Evolutionary conservation across 2,888 invertebrate genomes (phyloP).

Genomic region (Acrobasis consociella): DNA sequence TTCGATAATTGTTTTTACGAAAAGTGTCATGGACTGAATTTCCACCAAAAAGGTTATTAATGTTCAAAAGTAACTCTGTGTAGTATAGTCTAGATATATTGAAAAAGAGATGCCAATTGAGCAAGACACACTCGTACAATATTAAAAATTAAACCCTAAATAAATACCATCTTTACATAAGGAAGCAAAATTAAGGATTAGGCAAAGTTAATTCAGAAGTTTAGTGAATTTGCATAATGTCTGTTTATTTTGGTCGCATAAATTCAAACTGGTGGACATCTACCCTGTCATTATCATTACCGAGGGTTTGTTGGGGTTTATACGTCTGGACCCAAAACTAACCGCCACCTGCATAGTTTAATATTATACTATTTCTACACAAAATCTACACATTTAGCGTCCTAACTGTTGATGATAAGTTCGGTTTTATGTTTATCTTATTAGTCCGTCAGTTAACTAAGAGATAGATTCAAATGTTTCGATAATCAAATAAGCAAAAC

Average conservation of each 20-base stretch:
- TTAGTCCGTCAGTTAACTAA: too few relatives aligned
- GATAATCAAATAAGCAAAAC: too few relatives aligned
- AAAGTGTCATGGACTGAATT: too few relatives aligned
- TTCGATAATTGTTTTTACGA: too few relatives aligned
- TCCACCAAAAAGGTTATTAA: too few relatives aligned
- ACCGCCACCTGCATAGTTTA: not conserved
- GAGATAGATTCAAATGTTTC: too few relatives aligned
- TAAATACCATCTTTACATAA: not conserved
- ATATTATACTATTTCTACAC: not conserved
- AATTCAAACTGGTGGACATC: slow-evolving; percentile 8
- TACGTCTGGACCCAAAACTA: slow-evolving; percentile 3
- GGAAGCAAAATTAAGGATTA: not conserved
- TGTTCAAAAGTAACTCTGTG: too few relatives aligned
- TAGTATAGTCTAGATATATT: too few relatives aligned
- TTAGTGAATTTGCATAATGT: slow-evolving; percentile 7
- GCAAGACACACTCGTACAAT: too few relatives aligned
- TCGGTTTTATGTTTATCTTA: not conserved
- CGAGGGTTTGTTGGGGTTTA: slow-evolving; percentile 10
- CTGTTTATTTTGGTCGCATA: slow-evolving; percentile 17
- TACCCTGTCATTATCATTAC: slow-evolving; percentile 16
- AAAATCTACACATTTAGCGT: not conserved
- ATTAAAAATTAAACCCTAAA: too few relatives aligned
- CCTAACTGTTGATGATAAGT: not conserved
- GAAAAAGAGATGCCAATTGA: too few relatives aligned
- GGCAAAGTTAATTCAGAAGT: slow-evolving; percentile 12